Percentiles rank a stretch among this genome's conserved stretches.
phyloP scores from a whole-genome alignment of 1,140 invertebrate genomes.

The Drosophila melanica region DNA sequence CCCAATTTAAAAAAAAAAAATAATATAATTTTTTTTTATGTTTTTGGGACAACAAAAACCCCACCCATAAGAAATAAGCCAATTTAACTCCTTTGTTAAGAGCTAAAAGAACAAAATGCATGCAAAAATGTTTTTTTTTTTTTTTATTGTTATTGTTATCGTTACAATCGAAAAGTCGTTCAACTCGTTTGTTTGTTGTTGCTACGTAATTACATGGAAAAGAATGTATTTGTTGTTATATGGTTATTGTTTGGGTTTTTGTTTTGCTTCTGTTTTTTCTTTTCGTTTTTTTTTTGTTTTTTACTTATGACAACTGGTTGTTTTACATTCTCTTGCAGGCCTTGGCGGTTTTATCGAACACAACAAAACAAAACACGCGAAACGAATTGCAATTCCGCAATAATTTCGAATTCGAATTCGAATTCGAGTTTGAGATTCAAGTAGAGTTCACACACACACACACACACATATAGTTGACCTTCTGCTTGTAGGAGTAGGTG shows the following conservation, averaged over 20 bases:
- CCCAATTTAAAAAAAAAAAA: neutral
- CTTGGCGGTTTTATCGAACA: slow-evolving; percentile 39
- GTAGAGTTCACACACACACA: neutral
- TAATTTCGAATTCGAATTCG: slow-evolving; percentile 2
- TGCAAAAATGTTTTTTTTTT: slow-evolving; percentile 29
- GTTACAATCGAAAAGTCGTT: slow-evolving; percentile 56
- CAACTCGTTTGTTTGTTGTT: slow-evolving; percentile 67
- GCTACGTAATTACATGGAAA: slow-evolving; percentile 62
- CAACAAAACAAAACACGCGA: slow-evolving; percentile 27
- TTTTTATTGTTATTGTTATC: slow-evolving; percentile 29
- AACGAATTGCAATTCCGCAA: slow-evolving; percentile 72
- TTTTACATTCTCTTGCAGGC: slow-evolving; percentile 72
- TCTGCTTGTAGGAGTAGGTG: neutral
- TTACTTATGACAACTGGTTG: slow-evolving; percentile 26
- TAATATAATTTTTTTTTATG: neutral
- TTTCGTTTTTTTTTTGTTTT: slow-evolving; percentile 46
- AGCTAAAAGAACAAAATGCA: slow-evolving; percentile 23
- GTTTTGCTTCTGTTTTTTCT: slow-evolving; percentile 34
- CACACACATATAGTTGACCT: neutral
- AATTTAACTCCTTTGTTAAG: slow-evolving; percentile 14
- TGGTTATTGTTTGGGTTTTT: neutral
- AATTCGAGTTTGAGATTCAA: neutral
- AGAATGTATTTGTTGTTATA: slow-evolving; percentile 51
- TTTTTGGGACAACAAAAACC: slow-evolving; percentile 16
- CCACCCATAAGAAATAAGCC: slow-evolving; percentile 8